These are phyloP conservation scores for Sardinella longiceps DNA, from an alignment of 2,797 vertebrate species.

Conservation along the genomic window DNA sequence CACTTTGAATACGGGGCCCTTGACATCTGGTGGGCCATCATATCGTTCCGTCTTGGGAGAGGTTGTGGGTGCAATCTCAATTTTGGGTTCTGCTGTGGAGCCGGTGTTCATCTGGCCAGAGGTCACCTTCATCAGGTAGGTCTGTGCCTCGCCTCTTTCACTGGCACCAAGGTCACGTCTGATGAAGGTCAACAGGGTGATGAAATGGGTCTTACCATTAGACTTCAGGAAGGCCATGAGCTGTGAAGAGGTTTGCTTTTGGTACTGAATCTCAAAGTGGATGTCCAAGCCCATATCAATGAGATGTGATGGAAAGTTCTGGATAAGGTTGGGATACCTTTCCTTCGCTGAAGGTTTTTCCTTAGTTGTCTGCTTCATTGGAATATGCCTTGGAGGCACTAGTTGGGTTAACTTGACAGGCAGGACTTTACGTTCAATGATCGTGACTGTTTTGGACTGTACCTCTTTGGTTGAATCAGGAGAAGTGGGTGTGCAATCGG, in stretches of 20 bases:
- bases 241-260: slow-evolving; percentile 74
- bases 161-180: background rate
- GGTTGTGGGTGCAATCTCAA: background rate
- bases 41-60: background rate
- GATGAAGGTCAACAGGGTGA: slow-evolving; percentile 43
- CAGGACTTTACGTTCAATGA: background rate
- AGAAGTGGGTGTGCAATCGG: background rate
- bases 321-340: background rate
- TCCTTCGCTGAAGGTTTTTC: too few relatives aligned
- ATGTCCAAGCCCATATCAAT: background rate
- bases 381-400: background rate
- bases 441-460: background rate
- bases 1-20: slow-evolving; percentile 61
- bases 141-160: background rate
- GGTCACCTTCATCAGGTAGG: background rate
- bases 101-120: slow-evolving; percentile 27
- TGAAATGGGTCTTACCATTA: slow-evolving; percentile 52
- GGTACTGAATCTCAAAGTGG: slow-evolving; percentile 60
- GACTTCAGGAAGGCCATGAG: slow-evolving; percentile 68
- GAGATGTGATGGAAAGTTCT: background rate
- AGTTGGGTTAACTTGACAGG: background rate
- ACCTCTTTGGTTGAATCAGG: background rate
- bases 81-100: background rate
- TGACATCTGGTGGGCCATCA: background rate
- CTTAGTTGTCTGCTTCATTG: background rate